Conservation (phyloP, 2,113 vertebrate species). For the Dasyprocta punctata region DNA sequence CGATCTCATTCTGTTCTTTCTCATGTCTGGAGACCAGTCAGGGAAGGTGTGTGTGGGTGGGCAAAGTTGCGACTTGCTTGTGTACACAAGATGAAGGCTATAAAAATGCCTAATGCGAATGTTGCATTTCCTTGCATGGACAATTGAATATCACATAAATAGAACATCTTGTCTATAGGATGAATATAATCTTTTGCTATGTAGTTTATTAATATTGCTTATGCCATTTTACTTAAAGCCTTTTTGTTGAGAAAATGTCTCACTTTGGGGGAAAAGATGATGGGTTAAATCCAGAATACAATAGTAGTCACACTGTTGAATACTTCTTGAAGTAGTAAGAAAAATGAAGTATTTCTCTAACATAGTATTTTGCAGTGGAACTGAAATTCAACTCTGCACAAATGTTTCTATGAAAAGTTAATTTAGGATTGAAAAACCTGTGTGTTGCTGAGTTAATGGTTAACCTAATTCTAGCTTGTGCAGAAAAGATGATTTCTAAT, state of each 20-base stretch:
- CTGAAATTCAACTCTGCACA: background rate
- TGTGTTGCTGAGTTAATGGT: background rate
- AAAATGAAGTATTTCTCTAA: background rate
- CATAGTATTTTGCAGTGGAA: background rate
- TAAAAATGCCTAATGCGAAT: background rate
- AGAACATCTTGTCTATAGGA: background rate
- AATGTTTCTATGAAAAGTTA: conserved; percentile 21
- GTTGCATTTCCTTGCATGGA: background rate
- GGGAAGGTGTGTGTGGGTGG: background rate
- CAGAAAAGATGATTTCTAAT: background rate
- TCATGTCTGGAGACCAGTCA: background rate
- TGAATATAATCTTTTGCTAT: background rate
- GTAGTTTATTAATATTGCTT: conserved; percentile 1
- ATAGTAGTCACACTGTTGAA: background rate
- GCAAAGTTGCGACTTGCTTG: background rate
- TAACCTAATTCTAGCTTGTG: conserved; percentile 12
- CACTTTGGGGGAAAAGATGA: background rate
- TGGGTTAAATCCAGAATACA: background rate
- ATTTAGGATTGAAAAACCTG: background rate
- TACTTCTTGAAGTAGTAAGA: background rate
- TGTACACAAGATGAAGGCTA: background rate
- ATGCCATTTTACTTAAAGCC: conserved; percentile 44
- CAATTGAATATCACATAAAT: background rate
- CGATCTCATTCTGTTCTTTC: background rate
- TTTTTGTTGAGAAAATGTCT: conserved; percentile 56